phyloP scores from a whole-genome alignment of 2,797 vertebrate genomes.

The Delichon dasypus region DNA sequence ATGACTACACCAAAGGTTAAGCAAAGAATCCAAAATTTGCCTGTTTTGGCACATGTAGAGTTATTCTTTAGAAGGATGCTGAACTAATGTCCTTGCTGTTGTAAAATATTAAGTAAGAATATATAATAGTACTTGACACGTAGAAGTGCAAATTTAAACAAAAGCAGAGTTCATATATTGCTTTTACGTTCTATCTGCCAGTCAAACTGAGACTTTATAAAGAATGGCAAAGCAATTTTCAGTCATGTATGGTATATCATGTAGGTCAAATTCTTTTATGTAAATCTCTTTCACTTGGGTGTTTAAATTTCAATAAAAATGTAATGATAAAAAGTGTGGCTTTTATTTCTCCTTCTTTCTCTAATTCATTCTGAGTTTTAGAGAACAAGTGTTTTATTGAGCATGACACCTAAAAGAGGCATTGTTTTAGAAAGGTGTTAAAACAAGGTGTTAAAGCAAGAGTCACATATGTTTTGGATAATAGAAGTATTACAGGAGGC shows the following conservation, averaged over 20 bases:
- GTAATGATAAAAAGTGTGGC: constrained; percentile 63
- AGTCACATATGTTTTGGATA: constrained; percentile 62
- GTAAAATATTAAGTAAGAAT: constrained; percentile 67
- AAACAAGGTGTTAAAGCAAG: constrained; percentile 63
- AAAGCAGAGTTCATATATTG: constrained; percentile 70
- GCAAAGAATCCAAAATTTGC: background rate
- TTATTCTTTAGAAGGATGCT: constrained; percentile 18
- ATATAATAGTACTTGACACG: constrained; percentile 50
- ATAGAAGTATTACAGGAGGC: background rate
- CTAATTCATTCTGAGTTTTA: constrained; percentile 68
- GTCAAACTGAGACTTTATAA: constrained; percentile 71
- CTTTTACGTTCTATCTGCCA: constrained; percentile 70
- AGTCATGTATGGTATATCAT: constrained; percentile 57
- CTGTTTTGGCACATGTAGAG: background rate
- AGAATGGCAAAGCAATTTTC: constrained; percentile 74
- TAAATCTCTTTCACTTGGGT: constrained; percentile 73
- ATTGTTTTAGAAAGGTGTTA: constrained; percentile 66
- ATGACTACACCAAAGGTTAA: constrained; percentile 12
- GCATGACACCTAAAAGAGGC: constrained; percentile 60
- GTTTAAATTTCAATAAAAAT: constrained; percentile 77
- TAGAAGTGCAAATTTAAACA: constrained; percentile 65
- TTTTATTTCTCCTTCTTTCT: constrained; percentile 67
- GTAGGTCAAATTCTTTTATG: constrained; percentile 76
- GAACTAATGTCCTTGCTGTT: constrained; percentile 33
- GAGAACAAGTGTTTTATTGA: constrained; percentile 69